phyloP scores from a whole-genome alignment of 2,888 invertebrate species.

The Dyspetes luteomarginatus region DNA sequence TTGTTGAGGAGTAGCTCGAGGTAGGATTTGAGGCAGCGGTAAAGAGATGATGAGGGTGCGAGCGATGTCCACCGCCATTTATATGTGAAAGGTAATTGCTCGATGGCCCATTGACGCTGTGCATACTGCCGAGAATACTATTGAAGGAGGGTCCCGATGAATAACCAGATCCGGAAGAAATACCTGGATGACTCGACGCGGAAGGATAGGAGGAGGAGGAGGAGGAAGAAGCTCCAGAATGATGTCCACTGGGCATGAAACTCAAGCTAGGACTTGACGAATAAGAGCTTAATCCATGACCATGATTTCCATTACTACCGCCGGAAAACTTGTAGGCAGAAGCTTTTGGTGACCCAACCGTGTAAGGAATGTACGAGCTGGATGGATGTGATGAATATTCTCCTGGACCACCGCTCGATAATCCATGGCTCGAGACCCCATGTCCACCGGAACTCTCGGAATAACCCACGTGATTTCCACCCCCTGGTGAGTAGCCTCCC shows the following conservation, averaged over 20 bases:
- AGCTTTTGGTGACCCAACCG: slow-evolving; percentile 54
- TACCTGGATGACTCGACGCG: slow-evolving; percentile 53
- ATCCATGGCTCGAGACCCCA: slow-evolving; percentile 37
- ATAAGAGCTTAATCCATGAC: slow-evolving; percentile 47
- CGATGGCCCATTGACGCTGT: slow-evolving; percentile 44
- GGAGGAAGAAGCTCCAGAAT: slow-evolving; percentile 39
- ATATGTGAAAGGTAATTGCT: slow-evolving; percentile 62
- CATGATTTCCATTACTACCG: slow-evolving; percentile 41
- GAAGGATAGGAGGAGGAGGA: slow-evolving; percentile 35
- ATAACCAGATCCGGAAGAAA: slow-evolving; percentile 52
- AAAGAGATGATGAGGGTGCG: slow-evolving; percentile 52
- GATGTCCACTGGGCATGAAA: slow-evolving; percentile 47
- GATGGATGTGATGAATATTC: slow-evolving; percentile 62
- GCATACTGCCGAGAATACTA: slow-evolving; percentile 55
- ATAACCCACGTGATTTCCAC: slow-evolving; percentile 51
- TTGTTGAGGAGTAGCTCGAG: slow-evolving; percentile 65
- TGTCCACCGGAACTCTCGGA: slow-evolving; percentile 50
- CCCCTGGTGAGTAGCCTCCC: slow-evolving; percentile 43
- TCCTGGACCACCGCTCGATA: slow-evolving; percentile 49
- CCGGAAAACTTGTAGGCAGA: slow-evolving; percentile 48
- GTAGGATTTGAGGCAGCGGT: slow-evolving; percentile 58
- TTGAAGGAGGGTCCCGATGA: slow-evolving; percentile 48
- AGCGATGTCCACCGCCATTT: slow-evolving; percentile 51
- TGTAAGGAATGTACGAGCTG: slow-evolving; percentile 48
- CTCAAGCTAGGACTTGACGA: slow-evolving; percentile 48